Evolutionary conservation across 2,888 invertebrate genomes (phyloP).

Genomic region (Ceraclea dissimilis): DNA sequence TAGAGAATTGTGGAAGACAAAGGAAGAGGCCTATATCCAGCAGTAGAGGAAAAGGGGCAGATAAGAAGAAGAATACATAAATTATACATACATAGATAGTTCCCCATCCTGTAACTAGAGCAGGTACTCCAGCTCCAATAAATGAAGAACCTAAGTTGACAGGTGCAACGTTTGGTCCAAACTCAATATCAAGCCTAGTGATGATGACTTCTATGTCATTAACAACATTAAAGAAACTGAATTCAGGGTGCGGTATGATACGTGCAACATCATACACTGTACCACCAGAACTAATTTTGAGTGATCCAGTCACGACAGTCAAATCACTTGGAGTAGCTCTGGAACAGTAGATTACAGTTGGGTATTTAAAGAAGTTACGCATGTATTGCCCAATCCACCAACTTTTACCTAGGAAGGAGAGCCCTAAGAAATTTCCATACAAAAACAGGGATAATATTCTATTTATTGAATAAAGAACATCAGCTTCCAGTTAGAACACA

Average conservation of each 20-base stretch:
- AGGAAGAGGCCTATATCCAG: no score
- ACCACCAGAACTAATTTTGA: conserved; percentile 28
- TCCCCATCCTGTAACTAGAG: neutral
- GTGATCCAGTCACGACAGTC: conserved; percentile 30
- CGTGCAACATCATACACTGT: conserved; percentile 24
- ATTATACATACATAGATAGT: neutral
- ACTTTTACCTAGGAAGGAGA: no score
- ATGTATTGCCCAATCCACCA: no score
- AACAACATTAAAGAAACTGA: neutral
- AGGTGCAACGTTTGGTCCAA: conserved; percentile 8
- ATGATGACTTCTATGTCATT: conserved; percentile 16
- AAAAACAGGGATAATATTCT: no score
- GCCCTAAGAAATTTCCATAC: no score
- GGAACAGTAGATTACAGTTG: no score
- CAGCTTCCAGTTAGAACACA: no score
- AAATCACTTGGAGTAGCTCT: neutral
- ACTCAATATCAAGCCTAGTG: conserved; percentile 1
- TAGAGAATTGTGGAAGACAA: no score
- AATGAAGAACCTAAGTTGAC: conserved; percentile 1
- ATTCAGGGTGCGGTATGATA: conserved; percentile 6
- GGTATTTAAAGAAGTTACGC: no score
- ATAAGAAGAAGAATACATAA: no score
- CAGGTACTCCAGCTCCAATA: neutral
- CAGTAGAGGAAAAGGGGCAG: no score
- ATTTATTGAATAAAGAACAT: no score